phyloP scores from a whole-genome alignment of 2,797 vertebrate species.

The Premnoplex brunnescens region DNA sequence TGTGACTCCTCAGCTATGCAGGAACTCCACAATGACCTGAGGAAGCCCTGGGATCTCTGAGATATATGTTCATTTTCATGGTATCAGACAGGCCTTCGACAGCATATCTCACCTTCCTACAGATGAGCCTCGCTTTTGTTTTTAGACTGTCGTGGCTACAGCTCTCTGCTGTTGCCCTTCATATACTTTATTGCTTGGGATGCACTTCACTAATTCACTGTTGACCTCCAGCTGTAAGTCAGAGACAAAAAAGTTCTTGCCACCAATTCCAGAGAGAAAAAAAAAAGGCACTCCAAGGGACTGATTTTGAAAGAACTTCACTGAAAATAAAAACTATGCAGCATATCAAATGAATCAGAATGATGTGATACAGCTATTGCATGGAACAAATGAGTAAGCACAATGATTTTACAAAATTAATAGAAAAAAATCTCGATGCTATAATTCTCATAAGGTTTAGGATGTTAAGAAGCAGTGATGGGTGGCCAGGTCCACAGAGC shows the following conservation, averaged over 20 bases:
- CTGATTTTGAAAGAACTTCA: not conserved
- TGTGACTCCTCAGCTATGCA: not conserved
- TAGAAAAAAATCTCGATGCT: not conserved
- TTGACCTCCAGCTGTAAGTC: not conserved
- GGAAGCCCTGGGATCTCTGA: not conserved
- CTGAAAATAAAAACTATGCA: not conserved
- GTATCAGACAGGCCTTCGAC: not conserved
- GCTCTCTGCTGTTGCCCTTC: not conserved
- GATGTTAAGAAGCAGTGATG: not conserved
- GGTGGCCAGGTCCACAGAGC: not conserved
- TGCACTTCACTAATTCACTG: not conserved
- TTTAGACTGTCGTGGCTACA: not conserved
- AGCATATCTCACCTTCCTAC: not conserved
- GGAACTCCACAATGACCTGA: not conserved
- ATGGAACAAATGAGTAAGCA: not conserved
- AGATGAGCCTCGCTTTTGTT: not conserved
- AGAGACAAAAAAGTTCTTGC: not conserved
- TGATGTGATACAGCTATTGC: not conserved
- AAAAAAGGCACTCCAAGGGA: not conserved
- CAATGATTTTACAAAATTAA: not conserved
- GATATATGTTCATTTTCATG: not conserved
- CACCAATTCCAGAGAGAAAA: not conserved
- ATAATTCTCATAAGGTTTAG: not conserved
- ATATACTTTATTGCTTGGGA: not conserved
- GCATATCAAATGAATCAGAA: not conserved